Evolutionary conservation across 35 echinoderm and acorn worm genomes (phyloP), one percentile per base, ranked within the genome.

Genomic region (Stichopus chloronotus): DNA sequence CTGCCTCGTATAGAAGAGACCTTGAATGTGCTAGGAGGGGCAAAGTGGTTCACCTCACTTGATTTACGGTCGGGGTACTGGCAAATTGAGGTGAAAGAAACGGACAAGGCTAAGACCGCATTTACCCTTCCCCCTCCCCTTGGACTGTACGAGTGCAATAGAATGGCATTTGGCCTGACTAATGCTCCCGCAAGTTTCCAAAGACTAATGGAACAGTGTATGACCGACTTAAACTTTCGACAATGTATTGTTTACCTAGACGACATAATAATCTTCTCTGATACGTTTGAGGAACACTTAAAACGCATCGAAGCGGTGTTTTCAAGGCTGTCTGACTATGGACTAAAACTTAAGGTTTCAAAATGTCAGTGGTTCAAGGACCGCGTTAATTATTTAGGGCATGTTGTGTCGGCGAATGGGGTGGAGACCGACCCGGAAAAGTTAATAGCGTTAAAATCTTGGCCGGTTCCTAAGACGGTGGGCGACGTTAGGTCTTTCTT

Each of bases 221-320:
- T 93, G 20, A 12, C 80, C 6, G 90, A 91, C 19, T n/a, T n/a
- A n/a, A n/a, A n/a, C n/a, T 2, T 91, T 6, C 17, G 57, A 79
- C 72, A 91, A 19, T 91, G 72, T 22, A 6, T 85, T 1, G 82
- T 85, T 4, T 95, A 95, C 57, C 22, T 92, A 8, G 94, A 95
- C 63, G 91, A 95, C 54, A 88, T 95, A 8, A 24, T 95, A 25
- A 79, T 95, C 52, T 95, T 88, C 84, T 88, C 83, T 14, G 14
- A 20, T 11, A 92, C 91, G 4, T 79, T 95, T 63, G 72, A 92
- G 63, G 91, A 90, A 78, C 90, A 95, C 43, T 12, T 95, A 5
- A 61, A 25, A 8, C 65, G 90, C 9, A 14, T 95, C 55, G 90
- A 72, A 57, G 81, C 14, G 54, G 91, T 95, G 25, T 78, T 95